Conservation (phyloP, 2,888 invertebrate species). For the Platycnemis pennipes region DNA sequence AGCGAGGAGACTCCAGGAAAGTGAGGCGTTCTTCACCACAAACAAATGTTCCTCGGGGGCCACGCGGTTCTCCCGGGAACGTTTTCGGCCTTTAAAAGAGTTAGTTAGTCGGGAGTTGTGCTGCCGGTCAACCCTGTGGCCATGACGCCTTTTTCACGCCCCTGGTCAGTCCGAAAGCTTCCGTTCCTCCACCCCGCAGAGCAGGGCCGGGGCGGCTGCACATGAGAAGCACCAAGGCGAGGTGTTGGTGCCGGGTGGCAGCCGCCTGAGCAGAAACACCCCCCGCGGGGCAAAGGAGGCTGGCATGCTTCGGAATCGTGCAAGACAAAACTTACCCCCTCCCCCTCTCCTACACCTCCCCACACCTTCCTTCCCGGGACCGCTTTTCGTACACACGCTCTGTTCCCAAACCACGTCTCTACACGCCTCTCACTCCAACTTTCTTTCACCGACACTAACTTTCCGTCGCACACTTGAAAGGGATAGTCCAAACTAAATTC, state of each 20-base stretch:
- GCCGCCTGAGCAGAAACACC: not conserved
- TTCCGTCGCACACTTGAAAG: too few species aligned
- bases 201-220: not conserved
- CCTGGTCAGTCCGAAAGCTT: not conserved
- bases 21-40: not conserved
- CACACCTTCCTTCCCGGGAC: not conserved
- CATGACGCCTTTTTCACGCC: not conserved
- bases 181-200: not conserved
- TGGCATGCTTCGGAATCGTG: not conserved
- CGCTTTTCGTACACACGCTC: not conserved
- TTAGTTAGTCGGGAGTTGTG: not conserved
- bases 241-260: not conserved
- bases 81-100: not conserved
- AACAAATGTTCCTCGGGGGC: not conserved
- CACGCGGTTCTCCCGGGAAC: not conserved
- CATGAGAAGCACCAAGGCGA: not conserved
- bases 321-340: not conserved
- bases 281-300: not conserved
- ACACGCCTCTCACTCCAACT: too few species aligned
- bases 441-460: too few species aligned
- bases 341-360: not conserved
- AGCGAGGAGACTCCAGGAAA: not conserved
- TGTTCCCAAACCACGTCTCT: not conserved
- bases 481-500: too few species aligned
- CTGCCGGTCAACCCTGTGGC: not conserved